A percentile compares a stretch with the other conserved stretches of the same genome.
Evolutionary conservation across 2,797 vertebrate genomes (phyloP).

Genomic region (Hylomyscus alleni): DNA sequence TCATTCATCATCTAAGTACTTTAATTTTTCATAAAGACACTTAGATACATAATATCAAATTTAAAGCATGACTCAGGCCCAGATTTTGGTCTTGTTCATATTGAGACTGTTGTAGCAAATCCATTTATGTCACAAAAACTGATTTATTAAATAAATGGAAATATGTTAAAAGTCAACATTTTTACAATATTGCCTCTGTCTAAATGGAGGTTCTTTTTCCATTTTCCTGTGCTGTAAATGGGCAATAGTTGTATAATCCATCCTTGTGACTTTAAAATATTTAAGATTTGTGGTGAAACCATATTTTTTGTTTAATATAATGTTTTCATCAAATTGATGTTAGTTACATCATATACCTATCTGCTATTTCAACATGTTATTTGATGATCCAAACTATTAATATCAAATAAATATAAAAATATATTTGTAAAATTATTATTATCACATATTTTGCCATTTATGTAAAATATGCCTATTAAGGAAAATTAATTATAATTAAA

Average conservation of each 20-base stretch:
- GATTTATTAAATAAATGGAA: slow-evolving; percentile 56
- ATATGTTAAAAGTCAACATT: not conserved
- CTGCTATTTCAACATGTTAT: slow-evolving; percentile 22
- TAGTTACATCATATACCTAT: slow-evolving; percentile 9
- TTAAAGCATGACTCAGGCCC: not conserved
- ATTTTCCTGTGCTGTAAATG: slow-evolving; percentile 3
- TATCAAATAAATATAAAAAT: slow-evolving; percentile 23
- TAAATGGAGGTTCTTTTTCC: not conserved
- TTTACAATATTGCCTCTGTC: slow-evolving; percentile 17
- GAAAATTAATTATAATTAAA: not conserved
- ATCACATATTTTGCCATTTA: not conserved
- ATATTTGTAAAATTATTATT: not conserved
- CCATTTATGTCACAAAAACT: slow-evolving; percentile 41
- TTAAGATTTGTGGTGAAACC: slow-evolving; percentile 25
- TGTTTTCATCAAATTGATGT: slow-evolving; percentile 32
- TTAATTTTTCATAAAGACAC: slow-evolving; percentile 39
- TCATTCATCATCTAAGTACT: slow-evolving; percentile 44
- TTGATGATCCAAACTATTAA: not conserved
- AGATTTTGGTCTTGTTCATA: slow-evolving; percentile 54
- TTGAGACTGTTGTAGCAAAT: slow-evolving; percentile 13
- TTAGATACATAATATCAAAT: slow-evolving; percentile 51
- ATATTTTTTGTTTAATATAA: slow-evolving; percentile 13
- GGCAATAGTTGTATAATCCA: not conserved
- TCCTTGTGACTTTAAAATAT: slow-evolving; percentile 46
- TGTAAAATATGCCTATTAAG: not conserved